Evolutionary conservation across 2,113 vertebrate genomes (phyloP), one percentile per base, ranked within the genome.

Genomic region (Mesoclemmys tuberculata): DNA sequence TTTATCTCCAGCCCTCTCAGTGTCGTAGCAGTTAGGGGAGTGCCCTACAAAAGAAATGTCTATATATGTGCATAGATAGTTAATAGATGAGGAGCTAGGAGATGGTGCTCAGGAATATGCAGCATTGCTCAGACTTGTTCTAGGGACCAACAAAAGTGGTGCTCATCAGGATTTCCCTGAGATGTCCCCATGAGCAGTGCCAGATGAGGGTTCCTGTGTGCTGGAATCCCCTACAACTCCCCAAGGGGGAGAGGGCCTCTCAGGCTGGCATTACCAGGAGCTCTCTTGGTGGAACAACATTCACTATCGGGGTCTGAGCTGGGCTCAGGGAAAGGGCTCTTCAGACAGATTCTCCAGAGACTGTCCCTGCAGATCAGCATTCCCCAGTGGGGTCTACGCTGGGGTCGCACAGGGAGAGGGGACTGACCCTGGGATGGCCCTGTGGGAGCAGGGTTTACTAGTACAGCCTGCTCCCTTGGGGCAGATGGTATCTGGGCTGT

Each of bases 341-440:
- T 44, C 1, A 5, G 48, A 35, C 0, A 0, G 61, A 46, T 61
- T 74, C 90, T 86, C 58, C 85, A 96, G 90, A 87, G 89, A 6
- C 78, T 89, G 55, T 95, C 26, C 88, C 96, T 83, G 64, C 64
- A 35, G 89, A 90, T 56, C 2, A 4, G 95, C 41, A 46, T 77
- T 77, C 10, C 24, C 46, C 0, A 82, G 46, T 68, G 92, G 56
- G 49, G 61, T 71, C 12, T 6, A 35, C 0, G 0, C 83, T 21
- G 46, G 88, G 80, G 55, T 88, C 84, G 44, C 91, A 86, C 8
- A 9, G 7, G 35, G 2, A 82, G 90, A 96, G 48, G n/a, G 29
- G 19, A 31, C 19, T 52, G 77, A 87, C 92, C 94, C 97, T 94
- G 93, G 94, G 92, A 94, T 51, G 1, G 52, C 35, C 41, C 75